Percentiles rank a stretch among this genome's conserved stretches.
Evolutionary conservation across 2,113 vertebrate species (phyloP).

Genomic region (Phoenicopterus ruber): DNA sequence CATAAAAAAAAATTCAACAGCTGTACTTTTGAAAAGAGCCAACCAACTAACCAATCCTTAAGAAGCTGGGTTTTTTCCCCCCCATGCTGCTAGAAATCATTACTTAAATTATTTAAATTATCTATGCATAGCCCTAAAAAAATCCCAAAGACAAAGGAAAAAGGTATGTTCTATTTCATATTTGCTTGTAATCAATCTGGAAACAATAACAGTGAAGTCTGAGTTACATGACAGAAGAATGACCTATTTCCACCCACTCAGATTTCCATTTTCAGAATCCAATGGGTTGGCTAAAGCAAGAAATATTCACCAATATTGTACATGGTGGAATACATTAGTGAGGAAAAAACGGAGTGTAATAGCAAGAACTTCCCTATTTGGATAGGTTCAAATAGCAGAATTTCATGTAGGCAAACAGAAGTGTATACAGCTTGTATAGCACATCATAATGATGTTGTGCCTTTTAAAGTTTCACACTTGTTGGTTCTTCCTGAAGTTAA

Average conservation of each 20-base stretch:
- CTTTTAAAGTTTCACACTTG: neutral
- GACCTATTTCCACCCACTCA: neutral
- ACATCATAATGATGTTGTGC: neutral
- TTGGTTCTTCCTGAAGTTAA: neutral
- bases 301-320: neutral
- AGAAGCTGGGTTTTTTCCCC: fast-evolving
- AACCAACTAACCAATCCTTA: neutral
- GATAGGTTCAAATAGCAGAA: neutral
- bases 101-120: neutral
- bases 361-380: neutral
- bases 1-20: neutral
- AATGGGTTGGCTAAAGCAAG: neutral
- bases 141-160: neutral
- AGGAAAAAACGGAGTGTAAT: neutral
- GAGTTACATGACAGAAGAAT: neutral
- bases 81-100: neutral
- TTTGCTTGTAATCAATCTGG: neutral
- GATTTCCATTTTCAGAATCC: neutral
- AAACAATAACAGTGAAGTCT: neutral
- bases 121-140: neutral
- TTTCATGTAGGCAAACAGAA: neutral
- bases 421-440: neutral
- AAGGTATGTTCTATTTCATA: neutral
- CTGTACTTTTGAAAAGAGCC: neutral
- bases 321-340: neutral